phyloP scores from a whole-genome alignment of 2,888 invertebrate genomes.

The Punctoribates punctum region DNA sequence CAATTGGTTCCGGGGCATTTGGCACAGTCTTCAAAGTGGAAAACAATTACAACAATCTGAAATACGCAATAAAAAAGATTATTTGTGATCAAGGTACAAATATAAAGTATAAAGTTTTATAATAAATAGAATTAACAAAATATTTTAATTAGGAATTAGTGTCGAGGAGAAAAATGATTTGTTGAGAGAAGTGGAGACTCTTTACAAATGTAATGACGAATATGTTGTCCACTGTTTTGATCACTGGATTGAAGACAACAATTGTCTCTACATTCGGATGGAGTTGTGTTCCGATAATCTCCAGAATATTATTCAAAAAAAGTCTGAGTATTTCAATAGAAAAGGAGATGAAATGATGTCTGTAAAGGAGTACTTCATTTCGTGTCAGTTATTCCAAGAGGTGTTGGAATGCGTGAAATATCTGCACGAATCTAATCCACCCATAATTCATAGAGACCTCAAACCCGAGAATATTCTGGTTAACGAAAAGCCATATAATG shows the following conservation, averaged over 20 bases:
- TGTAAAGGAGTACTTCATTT: not conserved
- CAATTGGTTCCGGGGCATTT: no score
- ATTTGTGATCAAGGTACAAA: no score
- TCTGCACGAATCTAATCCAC: not conserved
- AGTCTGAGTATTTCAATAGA: not conserved
- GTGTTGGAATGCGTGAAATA: not conserved
- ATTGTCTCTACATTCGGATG: not conserved
- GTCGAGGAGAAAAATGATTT: no score
- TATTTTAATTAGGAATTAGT: no score
- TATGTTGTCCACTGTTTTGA: not conserved
- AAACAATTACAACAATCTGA: no score
- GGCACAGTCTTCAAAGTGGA: no score
- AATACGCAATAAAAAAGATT: no score
- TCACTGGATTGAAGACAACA: not conserved
- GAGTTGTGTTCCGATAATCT: not conserved
- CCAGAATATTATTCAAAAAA: not conserved
- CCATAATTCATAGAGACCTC: not conserved
- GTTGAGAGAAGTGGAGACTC: no score
- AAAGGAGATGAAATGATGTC: not conserved
- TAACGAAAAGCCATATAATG: not conserved
- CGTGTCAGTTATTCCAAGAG: not conserved
- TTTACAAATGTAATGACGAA: no score
- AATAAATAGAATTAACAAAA: no score
- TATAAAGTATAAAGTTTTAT: no score
- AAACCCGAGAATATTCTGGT: constrained; percentile 5